Conservation (phyloP, 2,888 invertebrate species). For the Tyria jacobaeae region DNA sequence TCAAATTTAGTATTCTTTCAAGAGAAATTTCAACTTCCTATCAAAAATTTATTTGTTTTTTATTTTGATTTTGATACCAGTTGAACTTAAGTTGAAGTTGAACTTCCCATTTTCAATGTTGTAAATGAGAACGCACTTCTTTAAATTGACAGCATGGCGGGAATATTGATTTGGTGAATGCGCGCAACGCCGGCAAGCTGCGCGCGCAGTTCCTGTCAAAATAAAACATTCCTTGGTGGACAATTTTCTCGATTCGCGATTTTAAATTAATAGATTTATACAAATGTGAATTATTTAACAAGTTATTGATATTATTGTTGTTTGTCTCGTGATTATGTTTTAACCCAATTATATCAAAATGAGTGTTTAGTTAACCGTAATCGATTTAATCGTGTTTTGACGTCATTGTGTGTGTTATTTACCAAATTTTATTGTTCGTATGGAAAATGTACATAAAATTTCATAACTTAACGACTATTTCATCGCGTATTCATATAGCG, state of each 20-base stretch:
- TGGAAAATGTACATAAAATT: constrained; percentile 5
- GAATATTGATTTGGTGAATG: constrained; percentile 69
- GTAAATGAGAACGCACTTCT: constrained; percentile 43
- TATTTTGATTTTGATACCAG: not conserved
- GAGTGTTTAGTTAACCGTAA: constrained; percentile 18
- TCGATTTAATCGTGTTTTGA: constrained; percentile 1
- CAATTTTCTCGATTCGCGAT: constrained; percentile 22
- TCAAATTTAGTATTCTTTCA: no score
- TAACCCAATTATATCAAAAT: constrained; percentile 1
- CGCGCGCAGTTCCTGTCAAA: constrained; percentile 78
- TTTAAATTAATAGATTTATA: constrained; percentile 3
- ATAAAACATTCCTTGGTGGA: constrained; percentile 44
- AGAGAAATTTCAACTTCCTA: no score
- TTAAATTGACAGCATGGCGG: constrained; percentile 30
- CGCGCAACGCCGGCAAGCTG: constrained; percentile 52
- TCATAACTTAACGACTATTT: constrained; percentile 10
- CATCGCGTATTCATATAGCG: constrained; percentile 1
- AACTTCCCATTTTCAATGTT: not conserved
- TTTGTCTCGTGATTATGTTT: not conserved
- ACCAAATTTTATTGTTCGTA: constrained; percentile 28
- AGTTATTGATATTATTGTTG: constrained; percentile 9
- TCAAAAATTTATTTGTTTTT: no score
- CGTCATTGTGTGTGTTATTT: constrained; percentile 37
- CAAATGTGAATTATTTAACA: constrained; percentile 4
- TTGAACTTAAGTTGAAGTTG: not conserved